A percentile compares a stretch with the other conserved stretches of the same genome.
Evolutionary conservation across 2,888 invertebrate genomes (phyloP).

Genomic region (Drosophila mimica): DNA sequence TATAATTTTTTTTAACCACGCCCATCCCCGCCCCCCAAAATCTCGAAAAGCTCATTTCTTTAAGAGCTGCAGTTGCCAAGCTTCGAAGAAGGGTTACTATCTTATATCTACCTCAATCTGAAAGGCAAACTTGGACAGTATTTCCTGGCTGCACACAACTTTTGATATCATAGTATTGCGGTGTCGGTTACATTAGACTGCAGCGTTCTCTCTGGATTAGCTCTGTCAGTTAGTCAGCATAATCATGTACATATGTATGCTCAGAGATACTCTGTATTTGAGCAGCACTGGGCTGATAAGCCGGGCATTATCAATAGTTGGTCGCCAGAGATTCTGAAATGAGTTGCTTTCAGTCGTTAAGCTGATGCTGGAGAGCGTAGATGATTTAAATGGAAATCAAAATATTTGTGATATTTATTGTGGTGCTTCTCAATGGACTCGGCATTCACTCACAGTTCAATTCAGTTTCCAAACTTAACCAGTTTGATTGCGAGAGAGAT

Average conservation of each 20-base stretch:
- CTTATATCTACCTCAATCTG: too few relatives aligned
- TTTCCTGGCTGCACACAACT: too few relatives aligned
- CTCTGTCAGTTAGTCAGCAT: neutral
- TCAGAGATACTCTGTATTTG: neutral
- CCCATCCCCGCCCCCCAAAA: too few relatives aligned
- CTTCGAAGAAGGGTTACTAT: too few relatives aligned
- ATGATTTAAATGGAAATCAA: constrained; percentile 7
- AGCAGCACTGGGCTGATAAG: constrained; percentile 15
- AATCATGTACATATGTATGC: neutral
- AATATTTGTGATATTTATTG: neutral
- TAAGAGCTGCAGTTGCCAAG: too few relatives aligned
- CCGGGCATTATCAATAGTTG: neutral
- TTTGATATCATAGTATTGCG: too few relatives aligned
- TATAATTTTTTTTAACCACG: too few relatives aligned
- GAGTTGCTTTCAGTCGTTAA: constrained; percentile 13
- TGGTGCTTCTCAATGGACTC: constrained; percentile 4
- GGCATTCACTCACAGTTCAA: neutral
- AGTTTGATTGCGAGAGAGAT: constrained; percentile 6
- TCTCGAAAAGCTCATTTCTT: too few relatives aligned
- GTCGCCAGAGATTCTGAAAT: neutral
- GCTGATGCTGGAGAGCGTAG: constrained; percentile 17
- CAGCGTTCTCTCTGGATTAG: neutral
- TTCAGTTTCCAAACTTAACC: neutral
- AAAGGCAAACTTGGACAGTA: too few relatives aligned
- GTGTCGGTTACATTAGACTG: too few relatives aligned